Evolutionary conservation across 1,140 invertebrate genomes (phyloP).

Genomic region (Zophobas morio): DNA sequence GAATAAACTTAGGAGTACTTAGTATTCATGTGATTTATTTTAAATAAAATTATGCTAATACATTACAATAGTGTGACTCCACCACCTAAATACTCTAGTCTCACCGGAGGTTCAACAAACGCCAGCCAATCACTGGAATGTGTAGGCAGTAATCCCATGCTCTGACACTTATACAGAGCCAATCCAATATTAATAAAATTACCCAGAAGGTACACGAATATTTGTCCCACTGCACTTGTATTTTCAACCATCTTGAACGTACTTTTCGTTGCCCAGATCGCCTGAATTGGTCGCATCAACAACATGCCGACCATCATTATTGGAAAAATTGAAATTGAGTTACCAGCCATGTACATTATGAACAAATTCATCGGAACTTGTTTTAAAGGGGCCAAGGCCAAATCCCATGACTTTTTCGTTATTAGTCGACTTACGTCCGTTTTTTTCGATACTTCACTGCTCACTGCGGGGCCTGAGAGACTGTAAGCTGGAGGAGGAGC

Average conservation of each 20-base stretch:
- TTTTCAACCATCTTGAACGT: conserved; percentile 98
- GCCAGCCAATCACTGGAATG: conserved; percentile 99
- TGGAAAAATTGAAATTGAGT: conserved; percentile 99
- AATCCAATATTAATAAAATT: conserved; percentile 94
- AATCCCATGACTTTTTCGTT: conserved; percentile 97
- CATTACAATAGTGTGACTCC: conserved; percentile 79
- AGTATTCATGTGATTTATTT: conserved; percentile 42
- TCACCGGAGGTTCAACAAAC: conserved; percentile 93
- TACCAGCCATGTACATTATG: conserved; percentile 99
- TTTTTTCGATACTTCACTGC: conserved; percentile 82
- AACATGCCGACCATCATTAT: conserved; percentile 99
- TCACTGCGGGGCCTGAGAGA: conserved; percentile 77
- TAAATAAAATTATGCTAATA: conserved; percentile 40
- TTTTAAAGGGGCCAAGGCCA: conserved; percentile 95
- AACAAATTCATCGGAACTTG: conserved; percentile 99
- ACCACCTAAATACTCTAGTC: conserved; percentile 91
- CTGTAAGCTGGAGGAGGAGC: conserved; percentile 88
- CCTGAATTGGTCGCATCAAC: conserved; percentile 95
- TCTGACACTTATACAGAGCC: conserved; percentile 98
- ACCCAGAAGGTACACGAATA: conserved; percentile 95
- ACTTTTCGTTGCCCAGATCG: conserved; percentile 90
- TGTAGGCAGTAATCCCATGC: conserved; percentile 97
- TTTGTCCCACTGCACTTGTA: conserved; percentile 91
- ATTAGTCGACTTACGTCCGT: conserved; percentile 86
- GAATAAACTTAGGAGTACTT: conserved; percentile 64